Base-by-base conservation (phyloP, 2,113 vertebrate genomes). In the Willisornis vidua region DNA sequence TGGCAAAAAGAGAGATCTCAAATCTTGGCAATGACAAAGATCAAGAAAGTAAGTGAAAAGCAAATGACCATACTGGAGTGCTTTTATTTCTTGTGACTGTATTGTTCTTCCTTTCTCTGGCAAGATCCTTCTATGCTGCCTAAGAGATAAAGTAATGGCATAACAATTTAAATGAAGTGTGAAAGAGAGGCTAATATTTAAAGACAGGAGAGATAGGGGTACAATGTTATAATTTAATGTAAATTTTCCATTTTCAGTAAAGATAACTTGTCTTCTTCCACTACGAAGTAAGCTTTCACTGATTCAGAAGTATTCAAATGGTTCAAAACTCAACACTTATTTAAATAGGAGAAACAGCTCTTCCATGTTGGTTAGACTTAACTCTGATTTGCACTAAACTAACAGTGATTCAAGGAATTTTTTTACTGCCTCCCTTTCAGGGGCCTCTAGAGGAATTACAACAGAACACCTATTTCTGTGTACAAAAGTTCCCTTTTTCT, bases 121-220 rank as follows among this genome's bases (percentile, higher is more conserved):
- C 49, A 93, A 75, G 49, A 82, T 49, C 67, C 25, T 96, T 95
- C 54, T 82, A 2, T 74, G 11, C 45, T 93, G 43, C 65, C 49
- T 92, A 75, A 49, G n/a, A 96, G 75, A 57, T 37, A 76, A 83
- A 94, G 55, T 43, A 62, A 76, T 67, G 25, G 59, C 67, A 89
- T 82, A 66, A 55, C 39, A 35, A 26, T 61, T 41, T 65, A 81
- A 85, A 51, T 41, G 15, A 65, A 10, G n/a, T 85, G 26, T 84
- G 66, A 35, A 78, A 79, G 52, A 73, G 11, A 90, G 57, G 20
- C 35, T 91, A 31, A 46, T 80, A 94, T 76, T 67, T 83, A 15
- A 24, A 57, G 33, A 49, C 25, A 28, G 31, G 59, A 85, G 54
- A 73, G 22, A 48, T 17, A 48, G 7, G 9, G 4, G 4, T 71